Base-by-base conservation (phyloP, 2,888 invertebrate species). In the Calephelis perditalis region DNA sequence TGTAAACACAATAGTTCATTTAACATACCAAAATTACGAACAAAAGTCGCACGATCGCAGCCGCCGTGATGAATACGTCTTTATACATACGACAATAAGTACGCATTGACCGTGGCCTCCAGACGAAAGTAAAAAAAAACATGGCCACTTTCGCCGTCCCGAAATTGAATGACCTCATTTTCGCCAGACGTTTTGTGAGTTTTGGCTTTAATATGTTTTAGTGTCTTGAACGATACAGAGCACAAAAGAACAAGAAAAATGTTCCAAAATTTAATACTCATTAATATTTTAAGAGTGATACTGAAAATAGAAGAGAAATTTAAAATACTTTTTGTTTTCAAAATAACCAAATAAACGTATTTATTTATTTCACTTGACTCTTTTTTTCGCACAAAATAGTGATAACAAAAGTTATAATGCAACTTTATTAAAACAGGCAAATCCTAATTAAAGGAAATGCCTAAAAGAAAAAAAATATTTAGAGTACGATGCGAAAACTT, bases 91-190 rank as follows among this genome's bases (percentile, higher is more conserved):
- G 58, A 67, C 62, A 35, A 78, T 77, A 75, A 75, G 71, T 70
- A 65, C 65, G 72, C 74, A 72, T 70, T 74, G 76, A 74, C 74
- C 72, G 69, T 72, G 77, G 73, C 78, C 81, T 78, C 79, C 77
- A 81, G 81, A 82, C 81, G 75, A 77, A 78, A 79, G 78, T 75
- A 80, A 78, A 77, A 70, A 71, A 68, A 71, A 71, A 72, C 72
- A 71, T 70, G 63, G 61, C 67, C 70, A 71, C 72, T 74, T 76
- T 71, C 74, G 70, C 71, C 68, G 69, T 67, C 67, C 76, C 77
- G 67, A 79, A 81, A 79, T 79, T 78, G 79, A 73, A 72, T 81
- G 83, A 81, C 84, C 84, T 76, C 79, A 79, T 80, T 82, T 79
- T 70, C 68, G 72, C 65, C 63, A 57, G 56, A 61, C 63, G 61